Base-by-base conservation (phyloP, 1,140 invertebrate genomes). In the Alviniconcha marisindica region DNA sequence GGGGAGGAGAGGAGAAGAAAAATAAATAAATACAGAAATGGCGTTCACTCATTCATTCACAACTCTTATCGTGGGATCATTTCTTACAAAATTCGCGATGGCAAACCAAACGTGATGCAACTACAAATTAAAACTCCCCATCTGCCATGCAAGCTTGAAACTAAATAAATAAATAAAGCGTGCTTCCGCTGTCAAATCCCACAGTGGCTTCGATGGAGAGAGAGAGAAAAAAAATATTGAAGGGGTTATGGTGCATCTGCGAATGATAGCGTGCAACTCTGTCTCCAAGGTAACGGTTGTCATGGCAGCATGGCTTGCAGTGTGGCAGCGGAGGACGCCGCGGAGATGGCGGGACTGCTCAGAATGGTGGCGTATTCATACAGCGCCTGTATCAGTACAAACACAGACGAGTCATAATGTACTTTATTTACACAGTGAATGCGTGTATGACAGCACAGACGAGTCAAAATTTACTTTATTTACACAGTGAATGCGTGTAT, bases 361-460 rank as follows among this genome's bases (percentile, higher is more conserved):
- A 96, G 93, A 92, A 96, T 95, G n/a, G 94, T 95, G 63, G 95
- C 95, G 90, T 96, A 96, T 63, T 96, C 95, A 87, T 95, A 94
- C 66, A 98, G 95, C 94, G 96, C 96, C 96, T 97, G 94, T 84
- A 91, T 94, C 85, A 85, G 42, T 85, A 66, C 5, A 60, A 56
- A 80, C 3, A 51, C 7, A 51, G 4, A 80, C 38, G 38, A 48
- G 15, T 24, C n/a, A n/a, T n/a, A n/a, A n/a, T n/a, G n/a, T n/a
- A n/a, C n/a, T n/a, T n/a, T 96, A 96, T 63, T 96, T 95, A 87
- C 95, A 94, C 66, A 98, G 95, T 94, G 96, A 96, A 96, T 97
- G 94, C 84, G 91, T 94, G 85, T 84, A 38, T 85, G 42, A 15
- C 36, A 56, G 60, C 3, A 51, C 7, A 51, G 4, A 80, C 38